Evolutionary conservation across 2,888 invertebrate genomes (phyloP).

Genomic region (Punctoribates punctum): DNA sequence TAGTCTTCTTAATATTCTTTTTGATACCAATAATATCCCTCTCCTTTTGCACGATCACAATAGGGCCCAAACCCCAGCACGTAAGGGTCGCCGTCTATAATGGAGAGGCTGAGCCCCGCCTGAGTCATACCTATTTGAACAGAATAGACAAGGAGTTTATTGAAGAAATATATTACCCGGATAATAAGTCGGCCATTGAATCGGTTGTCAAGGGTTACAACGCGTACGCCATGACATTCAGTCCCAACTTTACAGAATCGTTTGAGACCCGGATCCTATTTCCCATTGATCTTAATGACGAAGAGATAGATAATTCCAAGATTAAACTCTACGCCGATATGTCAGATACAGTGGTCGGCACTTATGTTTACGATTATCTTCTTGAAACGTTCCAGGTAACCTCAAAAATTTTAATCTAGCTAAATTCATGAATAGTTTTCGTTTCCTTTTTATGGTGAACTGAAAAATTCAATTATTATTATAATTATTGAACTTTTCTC

Average conservation of each 20-base stretch:
- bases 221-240: slow-evolving; percentile 84
- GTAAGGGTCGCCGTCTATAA: slow-evolving; percentile 39
- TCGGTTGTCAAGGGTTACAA: slow-evolving; percentile 72
- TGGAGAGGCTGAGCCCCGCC: slow-evolving; percentile 12
- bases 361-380: slow-evolving; percentile 68
- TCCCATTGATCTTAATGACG: slow-evolving; percentile 73
- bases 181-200: slow-evolving; percentile 63
- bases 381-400: slow-evolving; percentile 63
- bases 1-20: slow-evolving; percentile 45
- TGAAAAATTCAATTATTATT: too few species aligned
- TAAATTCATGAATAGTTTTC: too few species aligned
- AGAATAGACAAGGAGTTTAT: slow-evolving; percentile 12
- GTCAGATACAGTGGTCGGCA: slow-evolving; percentile 65
- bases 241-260: slow-evolving; percentile 82
- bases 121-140: slow-evolving; percentile 21
- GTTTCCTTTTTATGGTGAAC: too few species aligned
- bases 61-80: slow-evolving; percentile 38
- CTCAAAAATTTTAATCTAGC: too few species aligned
- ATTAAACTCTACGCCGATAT: slow-evolving; percentile 85
- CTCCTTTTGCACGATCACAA: slow-evolving; percentile 28
- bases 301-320: slow-evolving; percentile 78
- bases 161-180: neutral
- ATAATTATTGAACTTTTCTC: too few species aligned
- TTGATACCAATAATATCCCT: slow-evolving; percentile 37
- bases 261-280: slow-evolving; percentile 71